These are phyloP conservation scores for Caenorhabditis briggsae DNA, from an alignment of 1,140 invertebrate species.

Conservation along the genomic window DNA sequence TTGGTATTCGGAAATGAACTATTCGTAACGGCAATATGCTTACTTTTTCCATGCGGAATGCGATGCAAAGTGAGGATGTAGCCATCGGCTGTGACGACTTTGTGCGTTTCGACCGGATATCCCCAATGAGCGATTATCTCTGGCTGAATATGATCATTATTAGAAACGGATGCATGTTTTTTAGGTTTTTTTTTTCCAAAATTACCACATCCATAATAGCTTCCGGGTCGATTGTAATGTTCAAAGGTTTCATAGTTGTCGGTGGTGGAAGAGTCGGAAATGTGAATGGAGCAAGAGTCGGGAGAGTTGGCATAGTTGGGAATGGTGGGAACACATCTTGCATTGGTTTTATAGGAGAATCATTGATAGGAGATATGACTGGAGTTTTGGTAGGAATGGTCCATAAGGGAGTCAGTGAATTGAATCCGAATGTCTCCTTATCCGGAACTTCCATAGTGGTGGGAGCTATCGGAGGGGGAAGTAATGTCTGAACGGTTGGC, in stretches of 20 bases:
- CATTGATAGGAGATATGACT: neutral
- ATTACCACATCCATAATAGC: conserved; percentile 68
- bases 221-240: conserved; percentile 67
- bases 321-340: neutral
- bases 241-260: conserved; percentile 34
- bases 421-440: conserved; percentile 14
- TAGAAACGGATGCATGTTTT: neutral
- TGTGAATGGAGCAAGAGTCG: conserved; percentile 49
- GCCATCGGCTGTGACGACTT: conserved; percentile 83
- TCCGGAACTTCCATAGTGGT: conserved; percentile 23
- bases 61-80: conserved; percentile 85
- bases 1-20: neutral
- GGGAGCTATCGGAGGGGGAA: neutral
- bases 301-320: conserved; percentile 37
- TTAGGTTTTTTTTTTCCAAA: neutral
- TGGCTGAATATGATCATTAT: conserved; percentile 68
- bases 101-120: conserved; percentile 83
- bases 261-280: conserved; percentile 48
- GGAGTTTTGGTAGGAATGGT: conserved; percentile 9
- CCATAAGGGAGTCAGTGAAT: conserved; percentile 13
- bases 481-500: conserved; percentile 35
- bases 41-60: conserved; percentile 80
- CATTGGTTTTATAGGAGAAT: conserved; percentile 31
- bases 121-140: conserved; percentile 78
- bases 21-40: conserved; percentile 66